These are phyloP conservation scores for Amniataba percoides DNA, from an alignment of 2,797 vertebrate genomes.

Conservation along the genomic window DNA sequence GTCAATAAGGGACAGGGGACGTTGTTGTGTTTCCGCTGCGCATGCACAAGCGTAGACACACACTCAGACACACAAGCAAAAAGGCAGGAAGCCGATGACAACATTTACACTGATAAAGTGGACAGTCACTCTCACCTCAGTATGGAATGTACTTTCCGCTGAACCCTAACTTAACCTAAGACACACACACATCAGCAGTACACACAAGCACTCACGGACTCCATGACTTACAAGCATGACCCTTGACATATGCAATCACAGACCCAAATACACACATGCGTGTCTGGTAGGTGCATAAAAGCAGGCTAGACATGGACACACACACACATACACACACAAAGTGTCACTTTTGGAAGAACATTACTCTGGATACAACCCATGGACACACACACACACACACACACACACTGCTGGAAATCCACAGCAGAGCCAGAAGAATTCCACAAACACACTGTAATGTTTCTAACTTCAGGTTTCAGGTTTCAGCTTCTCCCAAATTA, in stretches of 20 bases:
- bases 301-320: background rate
- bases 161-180: slow-evolving; percentile 27
- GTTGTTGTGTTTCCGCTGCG: slow-evolving; percentile 45
- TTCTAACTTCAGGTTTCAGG: background rate
- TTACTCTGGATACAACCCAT: background rate
- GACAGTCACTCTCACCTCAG: slow-evolving; percentile 54
- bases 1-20: slow-evolving; percentile 48
- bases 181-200: background rate
- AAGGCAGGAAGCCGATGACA: slow-evolving; percentile 51
- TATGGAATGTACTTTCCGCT: slow-evolving; percentile 56
- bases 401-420: background rate
- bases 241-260: slow-evolving; percentile 16
- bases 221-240: slow-evolving; percentile 8
- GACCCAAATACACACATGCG: background rate
- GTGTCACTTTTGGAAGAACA: background rate
- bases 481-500: background rate
- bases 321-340: background rate
- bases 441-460: slow-evolving; percentile 20
- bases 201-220: slow-evolving; percentile 6
- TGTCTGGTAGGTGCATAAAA: background rate
- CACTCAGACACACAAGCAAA: slow-evolving; percentile 9
- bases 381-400: background rate
- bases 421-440: background rate
- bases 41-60: background rate
- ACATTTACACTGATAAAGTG: slow-evolving; percentile 39